A percentile compares a stretch with the other conserved stretches of the same genome.
Conservation (phyloP, 2,113 vertebrate species). For the Abramis brama region DNA sequence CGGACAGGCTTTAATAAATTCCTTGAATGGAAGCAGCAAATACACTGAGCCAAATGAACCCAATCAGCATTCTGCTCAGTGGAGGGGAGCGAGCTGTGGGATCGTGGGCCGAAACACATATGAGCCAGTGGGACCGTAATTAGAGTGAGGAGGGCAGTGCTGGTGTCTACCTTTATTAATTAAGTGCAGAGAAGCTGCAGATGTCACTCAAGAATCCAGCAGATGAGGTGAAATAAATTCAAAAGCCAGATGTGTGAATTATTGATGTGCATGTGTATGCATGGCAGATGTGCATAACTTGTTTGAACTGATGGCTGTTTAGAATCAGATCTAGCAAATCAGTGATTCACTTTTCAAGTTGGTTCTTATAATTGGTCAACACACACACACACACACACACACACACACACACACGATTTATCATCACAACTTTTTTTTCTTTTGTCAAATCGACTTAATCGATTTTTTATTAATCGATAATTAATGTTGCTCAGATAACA, state of each 20-base stretch:
- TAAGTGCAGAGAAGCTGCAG: constrained; percentile 48
- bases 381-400: too few relatives aligned
- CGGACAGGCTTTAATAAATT: constrained; percentile 20
- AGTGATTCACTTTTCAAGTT: neutral
- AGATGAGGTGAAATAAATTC: constrained; percentile 33
- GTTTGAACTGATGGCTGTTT: neutral
- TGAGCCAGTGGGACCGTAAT: constrained; percentile 55
- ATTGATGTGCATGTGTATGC: constrained; percentile 52
- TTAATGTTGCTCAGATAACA: too few relatives aligned
- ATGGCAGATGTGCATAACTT: neutral
- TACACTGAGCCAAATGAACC: constrained; percentile 4
- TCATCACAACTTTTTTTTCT: too few relatives aligned
- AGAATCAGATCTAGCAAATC: neutral
- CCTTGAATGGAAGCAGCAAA: constrained; percentile 24
- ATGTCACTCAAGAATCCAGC: constrained; percentile 65
- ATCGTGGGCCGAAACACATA: constrained; percentile 40
- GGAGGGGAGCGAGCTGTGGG: constrained; percentile 22
- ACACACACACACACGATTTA: too few relatives aligned
- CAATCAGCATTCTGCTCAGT: constrained; percentile 39
- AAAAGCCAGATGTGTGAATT: constrained; percentile 58
- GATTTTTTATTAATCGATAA: too few relatives aligned
- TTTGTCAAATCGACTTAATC: too few relatives aligned
- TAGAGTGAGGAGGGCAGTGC: constrained; percentile 44
- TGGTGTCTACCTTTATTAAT: constrained; percentile 63
- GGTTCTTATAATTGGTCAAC: neutral